phyloP scores from a whole-genome alignment of 2,113 vertebrate genomes.

The Lipophrys pholis region DNA sequence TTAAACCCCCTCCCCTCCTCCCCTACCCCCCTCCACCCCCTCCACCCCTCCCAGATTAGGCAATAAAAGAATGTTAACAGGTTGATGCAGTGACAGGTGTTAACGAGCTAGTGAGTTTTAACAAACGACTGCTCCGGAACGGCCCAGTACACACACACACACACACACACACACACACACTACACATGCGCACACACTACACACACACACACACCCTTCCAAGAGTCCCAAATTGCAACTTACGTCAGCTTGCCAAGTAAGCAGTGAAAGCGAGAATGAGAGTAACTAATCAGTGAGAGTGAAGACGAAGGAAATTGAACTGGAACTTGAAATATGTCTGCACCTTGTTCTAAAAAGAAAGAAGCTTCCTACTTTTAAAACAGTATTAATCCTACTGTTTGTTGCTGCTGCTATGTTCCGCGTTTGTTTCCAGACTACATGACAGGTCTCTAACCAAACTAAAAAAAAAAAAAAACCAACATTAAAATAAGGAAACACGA shows the following conservation, averaged over 20 bases:
- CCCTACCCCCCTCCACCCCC: slow-evolving; percentile 84
- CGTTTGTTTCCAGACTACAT: slow-evolving; percentile 89
- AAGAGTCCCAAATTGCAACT: slow-evolving; percentile 78
- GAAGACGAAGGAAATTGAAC: slow-evolving; percentile 81
- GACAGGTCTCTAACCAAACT: slow-evolving; percentile 86
- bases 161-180: slow-evolving; percentile 11
- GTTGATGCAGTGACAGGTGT: slow-evolving; percentile 91
- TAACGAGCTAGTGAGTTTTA: slow-evolving; percentile 73
- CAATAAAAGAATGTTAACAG: slow-evolving; percentile 95
- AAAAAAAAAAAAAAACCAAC: slow-evolving; percentile 78
- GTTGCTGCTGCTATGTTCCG: slow-evolving; percentile 90
- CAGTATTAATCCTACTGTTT: slow-evolving; percentile 97
- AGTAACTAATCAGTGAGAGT: slow-evolving; percentile 54
- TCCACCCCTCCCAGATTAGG: slow-evolving; percentile 87
- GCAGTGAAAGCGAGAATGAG: slow-evolving; percentile 64
- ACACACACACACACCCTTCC: slow-evolving; percentile 68
- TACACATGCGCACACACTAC: slow-evolving; percentile 1
- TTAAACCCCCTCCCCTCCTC: slow-evolving; percentile 65
- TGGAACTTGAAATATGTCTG: slow-evolving; percentile 96
- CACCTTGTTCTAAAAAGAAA: slow-evolving; percentile 88
- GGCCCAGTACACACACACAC: slow-evolving; percentile 14
- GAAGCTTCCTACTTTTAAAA: slow-evolving; percentile 91
- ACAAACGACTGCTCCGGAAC: slow-evolving; percentile 68
- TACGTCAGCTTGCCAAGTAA: slow-evolving; percentile 88
- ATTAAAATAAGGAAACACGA: slow-evolving; percentile 44